These are phyloP conservation scores for Pseudococcus longispinus DNA, from an alignment of 2,888 invertebrate species.

Conservation along the genomic window DNA sequence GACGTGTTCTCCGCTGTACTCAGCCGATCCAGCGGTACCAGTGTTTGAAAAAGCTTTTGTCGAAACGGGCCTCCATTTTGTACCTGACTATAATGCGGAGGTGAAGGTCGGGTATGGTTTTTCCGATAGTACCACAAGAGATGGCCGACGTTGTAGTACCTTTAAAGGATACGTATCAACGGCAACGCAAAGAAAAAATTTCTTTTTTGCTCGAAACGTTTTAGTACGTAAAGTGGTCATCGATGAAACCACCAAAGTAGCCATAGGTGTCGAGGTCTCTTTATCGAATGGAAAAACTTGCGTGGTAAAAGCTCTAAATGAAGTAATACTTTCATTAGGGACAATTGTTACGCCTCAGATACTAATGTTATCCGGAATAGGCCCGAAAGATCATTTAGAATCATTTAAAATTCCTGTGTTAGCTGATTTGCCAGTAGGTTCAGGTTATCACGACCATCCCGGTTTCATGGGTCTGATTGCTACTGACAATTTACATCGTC, in stretches of 20 bases:
- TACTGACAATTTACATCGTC: conserved; percentile 47
- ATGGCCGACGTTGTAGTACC: conserved; percentile 57
- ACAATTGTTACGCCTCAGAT: conserved; percentile 58
- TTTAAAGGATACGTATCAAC: conserved; percentile 58
- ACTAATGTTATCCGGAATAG: conserved; percentile 59
- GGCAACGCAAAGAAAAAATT: conserved; percentile 53
- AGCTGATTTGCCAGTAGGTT: conserved; percentile 58
- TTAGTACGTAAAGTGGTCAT: conserved; percentile 57
- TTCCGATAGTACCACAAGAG: conserved; percentile 44
- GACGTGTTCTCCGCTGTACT: background rate
- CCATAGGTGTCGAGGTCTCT: conserved; percentile 57
- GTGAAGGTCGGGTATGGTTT: background rate
- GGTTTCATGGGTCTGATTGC: conserved; percentile 37
- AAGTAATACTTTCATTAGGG: conserved; percentile 58
- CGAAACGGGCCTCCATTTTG: background rate
- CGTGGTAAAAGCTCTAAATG: conserved; percentile 52
- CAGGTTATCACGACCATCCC: conserved; percentile 58
- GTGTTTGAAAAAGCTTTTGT: background rate
- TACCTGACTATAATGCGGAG: background rate
- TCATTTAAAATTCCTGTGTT: conserved; percentile 54
- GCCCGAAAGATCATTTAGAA: conserved; percentile 57
- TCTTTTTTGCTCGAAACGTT: conserved; percentile 57
- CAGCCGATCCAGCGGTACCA: background rate
- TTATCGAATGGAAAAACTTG: conserved; percentile 29
- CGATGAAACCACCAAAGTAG: conserved; percentile 50